A percentile compares a stretch with the other conserved stretches of the same genome.
phyloP scores from a whole-genome alignment of 2,888 invertebrate species.

The Archaeoteleia sp. region DNA sequence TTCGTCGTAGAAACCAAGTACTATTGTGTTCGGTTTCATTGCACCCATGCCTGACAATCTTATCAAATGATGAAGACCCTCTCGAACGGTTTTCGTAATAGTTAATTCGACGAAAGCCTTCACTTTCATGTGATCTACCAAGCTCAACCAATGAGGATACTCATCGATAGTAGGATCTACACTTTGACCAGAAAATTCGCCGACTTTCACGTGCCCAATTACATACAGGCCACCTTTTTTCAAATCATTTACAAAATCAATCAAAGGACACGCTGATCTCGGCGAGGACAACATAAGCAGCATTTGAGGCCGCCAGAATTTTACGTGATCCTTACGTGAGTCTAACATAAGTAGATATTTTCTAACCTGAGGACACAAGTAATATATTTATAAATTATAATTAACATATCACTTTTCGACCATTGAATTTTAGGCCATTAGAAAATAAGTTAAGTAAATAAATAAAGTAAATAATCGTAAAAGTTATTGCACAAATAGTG shows the following conservation, averaged over 20 bases:
- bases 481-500: too few species aligned
- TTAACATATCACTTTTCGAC: neutral
- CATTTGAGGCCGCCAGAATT: conserved; percentile 99
- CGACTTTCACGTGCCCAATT: conserved; percentile 88
- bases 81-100: conserved; percentile 87
- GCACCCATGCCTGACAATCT: conserved; percentile 96
- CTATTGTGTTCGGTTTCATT: conserved; percentile 99
- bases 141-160: conserved; percentile 90
- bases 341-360: conserved; percentile 97
- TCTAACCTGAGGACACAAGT: conserved; percentile 81
- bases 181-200: conserved; percentile 76
- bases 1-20: conserved; percentile 94
- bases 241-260: conserved; percentile 97
- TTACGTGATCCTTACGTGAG: conserved; percentile 97
- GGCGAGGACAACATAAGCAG: conserved; percentile 94
- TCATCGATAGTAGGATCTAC: conserved; percentile 85
- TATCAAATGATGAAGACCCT: conserved; percentile 94
- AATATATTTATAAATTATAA: conserved; percentile 13
- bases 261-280: conserved; percentile 90
- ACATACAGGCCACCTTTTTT: conserved; percentile 96
- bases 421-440: too few species aligned
- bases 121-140: conserved; percentile 95
- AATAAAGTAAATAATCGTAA: too few species aligned
- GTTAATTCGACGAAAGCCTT: conserved; percentile 98
- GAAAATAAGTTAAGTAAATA: too few species aligned